Conservation (phyloP, 1,140 invertebrate genomes). For the Solenopsis fugax region DNA sequence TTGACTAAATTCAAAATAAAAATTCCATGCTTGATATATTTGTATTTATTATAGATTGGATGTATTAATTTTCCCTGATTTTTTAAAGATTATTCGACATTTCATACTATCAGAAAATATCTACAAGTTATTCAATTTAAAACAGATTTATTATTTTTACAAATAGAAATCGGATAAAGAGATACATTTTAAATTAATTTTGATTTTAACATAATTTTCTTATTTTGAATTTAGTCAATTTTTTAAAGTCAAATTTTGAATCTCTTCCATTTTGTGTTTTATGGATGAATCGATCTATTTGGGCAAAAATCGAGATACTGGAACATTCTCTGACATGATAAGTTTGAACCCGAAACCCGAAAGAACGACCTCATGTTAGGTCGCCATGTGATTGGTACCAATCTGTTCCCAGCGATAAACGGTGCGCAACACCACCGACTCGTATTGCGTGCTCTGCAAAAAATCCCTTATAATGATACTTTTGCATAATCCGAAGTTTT, state of each 20-base stretch:
- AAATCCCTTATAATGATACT: constrained; percentile 18
- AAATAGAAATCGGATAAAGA: neutral
- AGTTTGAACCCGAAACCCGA: constrained; percentile 24
- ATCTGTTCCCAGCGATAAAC: constrained; percentile 33
- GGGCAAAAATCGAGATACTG: constrained; percentile 21
- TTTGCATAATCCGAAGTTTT: constrained; percentile 7
- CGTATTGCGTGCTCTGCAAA: constrained; percentile 6
- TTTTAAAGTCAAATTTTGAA: neutral
- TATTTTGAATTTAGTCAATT: constrained; percentile 13
- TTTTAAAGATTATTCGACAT: neutral
- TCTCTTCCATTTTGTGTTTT: neutral
- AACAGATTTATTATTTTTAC: neutral
- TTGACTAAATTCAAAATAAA: neutral
- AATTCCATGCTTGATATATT: neutral
- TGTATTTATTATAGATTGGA: neutral
- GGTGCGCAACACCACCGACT: constrained; percentile 57
- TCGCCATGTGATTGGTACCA: constrained; percentile 30
- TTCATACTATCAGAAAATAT: neutral
- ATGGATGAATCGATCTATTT: neutral
- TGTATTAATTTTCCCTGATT: neutral
- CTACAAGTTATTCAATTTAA: neutral
- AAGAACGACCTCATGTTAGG: constrained; percentile 51
- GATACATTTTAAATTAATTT: neutral
- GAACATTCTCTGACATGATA: constrained; percentile 5
- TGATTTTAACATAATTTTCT: neutral